Conservation (phyloP, 1,140 invertebrate species). For the Tetragnatha versicolor region DNA sequence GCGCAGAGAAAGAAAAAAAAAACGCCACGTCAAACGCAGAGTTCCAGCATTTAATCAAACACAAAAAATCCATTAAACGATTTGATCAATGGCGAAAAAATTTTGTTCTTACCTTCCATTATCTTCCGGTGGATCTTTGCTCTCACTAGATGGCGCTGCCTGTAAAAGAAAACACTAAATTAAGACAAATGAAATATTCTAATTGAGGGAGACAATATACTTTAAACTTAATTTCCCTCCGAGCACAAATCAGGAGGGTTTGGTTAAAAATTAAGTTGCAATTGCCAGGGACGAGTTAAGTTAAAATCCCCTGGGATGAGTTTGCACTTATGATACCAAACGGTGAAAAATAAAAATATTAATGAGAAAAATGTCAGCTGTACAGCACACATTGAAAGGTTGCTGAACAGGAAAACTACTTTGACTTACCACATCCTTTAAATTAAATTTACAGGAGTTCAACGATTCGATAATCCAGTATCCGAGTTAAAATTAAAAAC, state of each 20-base stretch:
- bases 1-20: background rate
- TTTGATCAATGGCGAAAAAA: conserved; percentile 7
- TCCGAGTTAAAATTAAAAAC: too few relatives aligned
- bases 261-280: too few relatives aligned
- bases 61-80: conserved; percentile 44
- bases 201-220: conserved; percentile 25
- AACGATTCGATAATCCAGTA: too few relatives aligned
- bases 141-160: conserved; percentile 36
- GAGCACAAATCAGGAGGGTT: background rate
- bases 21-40: conserved; percentile 21
- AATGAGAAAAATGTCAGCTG: too few relatives aligned
- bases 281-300: too few relatives aligned
- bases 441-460: too few relatives aligned
- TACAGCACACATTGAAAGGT: too few relatives aligned
- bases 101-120: conserved; percentile 44
- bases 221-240: conserved; percentile 11
- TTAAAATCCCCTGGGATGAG: too few relatives aligned
- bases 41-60: conserved; percentile 27
- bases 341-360: too few relatives aligned
- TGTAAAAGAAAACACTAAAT: conserved; percentile 23
- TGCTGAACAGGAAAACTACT: too few relatives aligned
- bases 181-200: conserved; percentile 36
- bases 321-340: too few relatives aligned
- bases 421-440: too few relatives aligned
- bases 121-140: conserved; percentile 42